Evolutionary conservation across 1,140 invertebrate species (phyloP), one percentile per base, ranked within the genome.

Genomic region (Solenopsis invicta): DNA sequence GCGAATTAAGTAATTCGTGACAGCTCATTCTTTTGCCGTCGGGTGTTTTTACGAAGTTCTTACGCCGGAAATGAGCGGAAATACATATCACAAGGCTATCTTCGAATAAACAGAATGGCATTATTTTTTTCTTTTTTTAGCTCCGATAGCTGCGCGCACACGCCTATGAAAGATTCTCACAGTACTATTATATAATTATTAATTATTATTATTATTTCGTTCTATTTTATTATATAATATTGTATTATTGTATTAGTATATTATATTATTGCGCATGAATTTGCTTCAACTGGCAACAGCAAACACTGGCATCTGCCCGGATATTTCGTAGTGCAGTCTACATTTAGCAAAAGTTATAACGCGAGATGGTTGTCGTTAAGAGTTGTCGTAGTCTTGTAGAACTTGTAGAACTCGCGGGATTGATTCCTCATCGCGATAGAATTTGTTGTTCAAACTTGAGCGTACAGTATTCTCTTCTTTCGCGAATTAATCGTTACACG

Each of bases 221-320:
- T 90, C 50, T 89, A 78, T 85, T 84, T 37, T 64, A 86, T 72
- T 78, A 71, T 62, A 75, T 84, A 61, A 62, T 75, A 78, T 54
- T 48, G 37, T 84, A 78, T 86, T 82, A 77, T 71, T 69, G 71
- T 29, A 34, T 64, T 66, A 84, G 77, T 81, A 34, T 21, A 52
- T 48, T 62, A 37, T 67, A 45, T 74, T 56, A 61, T 52, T 62
- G 52, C 37, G 71, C 69, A 56, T 34, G 9, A 56, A 52, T 48
- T 89, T 66, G 66, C 24, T 81, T 81, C 62, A 48, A 64, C 66
- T 77, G 81, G 76, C 69, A 82, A 66, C 86, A 87, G 76, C 69
- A 82, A 66, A 82, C 85, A 61, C 48, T 81, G 59, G 50, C 75
- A 86, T 64, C 16, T 61, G 56, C 48, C 56, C 69, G 77, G 72